Conservation (phyloP, 2,797 vertebrate genomes). For the Paramormyrops hopkinsi region DNA sequence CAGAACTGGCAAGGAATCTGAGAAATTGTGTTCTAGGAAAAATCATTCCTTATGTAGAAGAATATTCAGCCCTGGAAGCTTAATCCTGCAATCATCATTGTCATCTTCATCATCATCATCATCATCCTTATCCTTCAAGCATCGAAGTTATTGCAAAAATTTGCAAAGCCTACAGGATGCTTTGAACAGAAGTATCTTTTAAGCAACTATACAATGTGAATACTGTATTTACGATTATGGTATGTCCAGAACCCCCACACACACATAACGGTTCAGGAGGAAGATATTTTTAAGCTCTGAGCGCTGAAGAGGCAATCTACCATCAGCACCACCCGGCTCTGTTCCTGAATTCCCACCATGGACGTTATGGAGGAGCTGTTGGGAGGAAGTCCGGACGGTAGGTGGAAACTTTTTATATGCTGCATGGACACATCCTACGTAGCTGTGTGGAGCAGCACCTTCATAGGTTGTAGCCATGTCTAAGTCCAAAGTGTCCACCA, state of each 20-base stretch:
- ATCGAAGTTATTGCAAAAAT: background rate
- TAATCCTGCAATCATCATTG: background rate
- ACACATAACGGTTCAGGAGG: background rate
- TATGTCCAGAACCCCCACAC: background rate
- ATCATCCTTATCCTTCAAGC: background rate
- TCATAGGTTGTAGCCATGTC: background rate
- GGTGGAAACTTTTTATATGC: background rate
- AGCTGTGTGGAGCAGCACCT: background rate
- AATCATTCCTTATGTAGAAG: background rate
- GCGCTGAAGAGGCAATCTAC: background rate
- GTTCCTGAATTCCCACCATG: background rate
- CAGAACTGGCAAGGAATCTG: background rate
- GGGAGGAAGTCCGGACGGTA: no score
- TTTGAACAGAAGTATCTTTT: background rate
- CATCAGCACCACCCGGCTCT: background rate
- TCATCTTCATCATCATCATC: background rate
- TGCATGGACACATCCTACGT: background rate
- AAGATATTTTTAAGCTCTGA: background rate
- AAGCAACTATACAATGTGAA: background rate
- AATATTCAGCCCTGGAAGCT: background rate
- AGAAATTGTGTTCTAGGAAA: background rate
- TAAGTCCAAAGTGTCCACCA: background rate
- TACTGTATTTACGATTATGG: background rate
- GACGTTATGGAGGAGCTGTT: background rate
- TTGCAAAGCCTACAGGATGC: background rate